Conservation (phyloP, 2,113 vertebrate genomes). For the Periophthalmus modestus region DNA sequence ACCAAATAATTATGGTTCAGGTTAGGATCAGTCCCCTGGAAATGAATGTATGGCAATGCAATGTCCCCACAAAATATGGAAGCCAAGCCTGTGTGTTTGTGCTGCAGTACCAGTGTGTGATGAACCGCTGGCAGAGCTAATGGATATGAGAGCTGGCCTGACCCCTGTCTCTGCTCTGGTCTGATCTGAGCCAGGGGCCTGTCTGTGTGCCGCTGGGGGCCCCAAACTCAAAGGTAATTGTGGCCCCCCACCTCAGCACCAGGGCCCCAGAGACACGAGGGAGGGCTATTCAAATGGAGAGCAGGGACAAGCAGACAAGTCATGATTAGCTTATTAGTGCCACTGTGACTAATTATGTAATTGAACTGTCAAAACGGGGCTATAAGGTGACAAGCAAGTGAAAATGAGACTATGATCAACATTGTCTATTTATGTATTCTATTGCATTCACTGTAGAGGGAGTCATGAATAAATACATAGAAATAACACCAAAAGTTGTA, state of each 20-base stretch:
- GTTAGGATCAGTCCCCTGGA: too few relatives aligned
- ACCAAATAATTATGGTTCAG: too few relatives aligned
- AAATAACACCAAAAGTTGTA: background rate
- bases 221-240: conserved; percentile 60
- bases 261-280: conserved; percentile 44
- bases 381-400: conserved; percentile 19
- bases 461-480: background rate
- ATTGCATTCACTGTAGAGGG: background rate
- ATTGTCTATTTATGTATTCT: background rate
- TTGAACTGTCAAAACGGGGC: conserved; percentile 74
- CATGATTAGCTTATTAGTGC: conserved; percentile 78
- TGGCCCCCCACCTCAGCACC: conserved; percentile 25
- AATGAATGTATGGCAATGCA: too few relatives aligned
- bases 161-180: conserved; percentile 62
- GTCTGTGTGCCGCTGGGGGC: conserved; percentile 48
- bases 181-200: conserved; percentile 45
- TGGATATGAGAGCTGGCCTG: conserved; percentile 62
- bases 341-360: conserved; percentile 79
- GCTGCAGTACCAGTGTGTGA: conserved; percentile 53
- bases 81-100: background rate
- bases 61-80: too few relatives aligned
- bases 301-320: conserved; percentile 66
- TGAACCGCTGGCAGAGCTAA: conserved; percentile 66
- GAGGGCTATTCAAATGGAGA: conserved; percentile 57
- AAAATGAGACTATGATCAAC: background rate